phyloP scores from a whole-genome alignment of 2,113 vertebrate species.

The Sceloporus undulatus region DNA sequence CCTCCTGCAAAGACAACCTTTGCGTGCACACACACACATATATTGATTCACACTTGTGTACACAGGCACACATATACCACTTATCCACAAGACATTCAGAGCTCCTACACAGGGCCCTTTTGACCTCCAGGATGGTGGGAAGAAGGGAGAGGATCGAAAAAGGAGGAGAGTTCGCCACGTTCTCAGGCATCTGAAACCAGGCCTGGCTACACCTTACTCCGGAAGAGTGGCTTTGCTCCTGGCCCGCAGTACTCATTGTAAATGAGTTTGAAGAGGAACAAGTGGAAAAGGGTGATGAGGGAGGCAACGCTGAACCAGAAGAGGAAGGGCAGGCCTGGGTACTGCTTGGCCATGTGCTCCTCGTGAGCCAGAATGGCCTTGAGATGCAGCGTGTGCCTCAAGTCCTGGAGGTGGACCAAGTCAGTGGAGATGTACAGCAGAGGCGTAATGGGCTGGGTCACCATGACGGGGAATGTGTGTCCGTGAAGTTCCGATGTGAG shows the following conservation, averaged over 20 bases:
- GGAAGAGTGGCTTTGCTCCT: conserved; percentile 95
- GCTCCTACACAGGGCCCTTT: conserved; percentile 27
- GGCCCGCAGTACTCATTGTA: conserved; percentile 99
- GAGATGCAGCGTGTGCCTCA: conserved; percentile 94
- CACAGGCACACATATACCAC: background rate
- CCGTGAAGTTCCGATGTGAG: conserved; percentile 89
- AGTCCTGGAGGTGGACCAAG: conserved; percentile 92
- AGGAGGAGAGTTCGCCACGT: background rate
- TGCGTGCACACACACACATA: background rate
- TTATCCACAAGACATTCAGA: conserved; percentile 15
- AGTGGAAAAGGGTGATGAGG: conserved; percentile 96
- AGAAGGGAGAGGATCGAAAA: conserved; percentile 35
- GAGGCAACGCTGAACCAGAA: conserved; percentile 99
- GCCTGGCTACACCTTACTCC: conserved; percentile 92
- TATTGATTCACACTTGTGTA: background rate
- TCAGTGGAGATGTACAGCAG: conserved; percentile 96
- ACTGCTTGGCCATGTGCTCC: conserved; percentile 98
- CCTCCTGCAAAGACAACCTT: conserved; percentile 22
- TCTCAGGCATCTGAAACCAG: conserved; percentile 17
- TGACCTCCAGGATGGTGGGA: background rate
- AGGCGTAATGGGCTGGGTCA: conserved; percentile 95
- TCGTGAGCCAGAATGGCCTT: conserved; percentile 96
- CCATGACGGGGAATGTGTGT: conserved; percentile 93
- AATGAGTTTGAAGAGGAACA: conserved; percentile 99
- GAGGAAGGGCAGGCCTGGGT: conserved; percentile 94